Base-by-base conservation (phyloP, 2,113 vertebrate genomes). In the Pluvianellus socialis region DNA sequence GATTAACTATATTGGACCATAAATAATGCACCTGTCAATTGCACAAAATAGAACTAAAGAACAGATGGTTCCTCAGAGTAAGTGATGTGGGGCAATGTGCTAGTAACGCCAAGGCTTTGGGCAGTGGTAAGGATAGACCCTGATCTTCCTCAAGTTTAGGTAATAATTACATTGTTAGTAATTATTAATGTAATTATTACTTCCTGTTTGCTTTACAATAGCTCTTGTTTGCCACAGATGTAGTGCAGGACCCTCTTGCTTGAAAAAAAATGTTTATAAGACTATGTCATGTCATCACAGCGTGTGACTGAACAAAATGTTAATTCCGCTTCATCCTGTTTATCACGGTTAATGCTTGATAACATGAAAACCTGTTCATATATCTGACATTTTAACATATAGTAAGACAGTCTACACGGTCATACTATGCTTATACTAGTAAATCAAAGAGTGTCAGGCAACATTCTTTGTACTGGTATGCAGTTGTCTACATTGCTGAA, bases 391-490 rank as follows among this genome's bases (percentile, higher is more conserved):
- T 35, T 28, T 77, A 86, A 66, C 4, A 62, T 32, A 7, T 38
- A 47, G 19, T 45, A 79, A 89, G 15, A 73, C 50, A 80, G 14
- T 45, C 55, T 80, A 14, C 33, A 33, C 5, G 70, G 24, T 33
- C 17, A 24, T 50, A 40, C 7, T 8, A 10, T 44, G 18, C 45
- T 84, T 67, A 20, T 49, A 42, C 20, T 59, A 35, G 7, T 40
- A 86, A 84, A 83, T 30, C 76, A 21, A 88, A 23, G 17, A 50
- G 5, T 45, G 15, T 66, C 32, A 84, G 35, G 32, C 47, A 94
- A 44, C 18, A 47, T 42, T 62, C 1, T 1, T 68, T 1, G 0
- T 71, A 38, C 16, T 3, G 5, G 5, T 55, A 38, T 70, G 76
- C 38, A 33, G 15, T 53, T 84, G n/a, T n/a, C 32, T 74, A 17